Evolutionary conservation across 2,113 vertebrate genomes (phyloP), one percentile per base, ranked within the genome.

Genomic region (Guaruba guarouba): DNA sequence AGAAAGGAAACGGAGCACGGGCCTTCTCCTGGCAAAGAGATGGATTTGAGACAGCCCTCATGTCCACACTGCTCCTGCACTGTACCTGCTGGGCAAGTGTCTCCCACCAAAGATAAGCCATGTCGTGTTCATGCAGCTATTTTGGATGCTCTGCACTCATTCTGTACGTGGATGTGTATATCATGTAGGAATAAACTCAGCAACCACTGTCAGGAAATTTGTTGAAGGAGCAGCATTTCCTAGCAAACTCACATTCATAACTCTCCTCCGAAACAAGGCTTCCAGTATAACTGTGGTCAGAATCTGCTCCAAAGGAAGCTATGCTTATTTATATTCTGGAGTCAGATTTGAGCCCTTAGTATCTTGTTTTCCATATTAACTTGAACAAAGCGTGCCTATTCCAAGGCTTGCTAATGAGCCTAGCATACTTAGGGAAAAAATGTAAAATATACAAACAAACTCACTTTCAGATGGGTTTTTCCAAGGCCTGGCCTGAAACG

Each of bases 381-480:
- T 90, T 88, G 41, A 93, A 96, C 87, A 96, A 96, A 96, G 90
- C 63, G 17, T 59, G 92, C 93, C 90, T 97, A 94, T 91, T 93
- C 95, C 85, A 86, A 90, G 85, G 49, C 59, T 90, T 33, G 68
- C 85, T 96, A 96, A 95, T 90, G 96, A 96, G 90, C 85, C 93
- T 90, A 96, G 93, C 90, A 93, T 82, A 93, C 82, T 94, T 80
- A 54, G 51, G 71, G 82, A 67, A 95, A 96, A 96, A 92, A 97
- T 88, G 80, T 92, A 85, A 96, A 96, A 90, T 90, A 97, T 93
- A 96, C 95, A 96, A 95, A 96, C 94, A 96, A 95, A 95, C 90
- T 92, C 79, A 86, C 95, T 95, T 82, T 95, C 94, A 95, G 86
- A 95, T 96, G 79, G 29, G 83, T 96, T 96, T 96, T 97, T 97